Percentiles rank a stretch among this genome's conserved stretches.
Conservation (phyloP, 2,797 vertebrate species). For the Remorina albescens region DNA sequence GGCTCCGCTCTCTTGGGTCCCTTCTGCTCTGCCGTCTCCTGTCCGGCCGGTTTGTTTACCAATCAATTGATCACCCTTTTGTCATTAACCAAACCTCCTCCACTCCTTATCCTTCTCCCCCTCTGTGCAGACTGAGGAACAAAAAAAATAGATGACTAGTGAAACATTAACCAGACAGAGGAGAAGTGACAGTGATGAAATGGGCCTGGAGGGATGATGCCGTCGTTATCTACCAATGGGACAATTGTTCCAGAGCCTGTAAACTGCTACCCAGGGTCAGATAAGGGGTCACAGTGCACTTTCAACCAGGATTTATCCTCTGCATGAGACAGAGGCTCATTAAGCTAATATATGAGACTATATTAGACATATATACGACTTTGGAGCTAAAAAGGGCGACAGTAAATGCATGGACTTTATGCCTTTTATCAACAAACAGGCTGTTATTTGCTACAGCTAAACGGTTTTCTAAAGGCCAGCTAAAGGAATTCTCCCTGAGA, state of each 20-base stretch:
- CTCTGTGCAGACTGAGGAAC: slow-evolving; percentile 38
- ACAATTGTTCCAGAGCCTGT: slow-evolving; percentile 79
- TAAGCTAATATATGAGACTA: slow-evolving; percentile 61
- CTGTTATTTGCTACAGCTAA: not conserved
- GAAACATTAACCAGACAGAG: slow-evolving; percentile 84
- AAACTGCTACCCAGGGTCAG: slow-evolving; percentile 78
- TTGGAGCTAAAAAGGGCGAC: slow-evolving; percentile 17
- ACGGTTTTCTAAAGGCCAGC: too few species aligned
- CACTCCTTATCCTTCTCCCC: slow-evolving; percentile 44
- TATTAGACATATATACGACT: slow-evolving; percentile 55
- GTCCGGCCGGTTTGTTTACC: slow-evolving; percentile 78
- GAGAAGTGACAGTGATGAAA: slow-evolving; percentile 81
- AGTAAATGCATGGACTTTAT: slow-evolving; percentile 29
- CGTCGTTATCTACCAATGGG: slow-evolving; percentile 77
- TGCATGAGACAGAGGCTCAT: slow-evolving; percentile 63
- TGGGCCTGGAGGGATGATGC: slow-evolving; percentile 78
- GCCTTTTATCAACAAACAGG: slow-evolving; percentile 27
- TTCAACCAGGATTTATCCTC: slow-evolving; percentile 63
- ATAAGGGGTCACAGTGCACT: slow-evolving; percentile 73
- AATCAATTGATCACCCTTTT: slow-evolving; percentile 80
- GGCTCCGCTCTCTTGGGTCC: slow-evolving; percentile 20
- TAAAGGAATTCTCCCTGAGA: slow-evolving; percentile 6
- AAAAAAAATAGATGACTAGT: slow-evolving; percentile 66
- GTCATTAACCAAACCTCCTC: slow-evolving; percentile 77
- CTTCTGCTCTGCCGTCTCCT: slow-evolving; percentile 51